A percentile compares a stretch with the other conserved stretches of the same genome.
Evolutionary conservation across 2,113 vertebrate genomes (phyloP).

Genomic region (Cranoglanis bouderius): DNA sequence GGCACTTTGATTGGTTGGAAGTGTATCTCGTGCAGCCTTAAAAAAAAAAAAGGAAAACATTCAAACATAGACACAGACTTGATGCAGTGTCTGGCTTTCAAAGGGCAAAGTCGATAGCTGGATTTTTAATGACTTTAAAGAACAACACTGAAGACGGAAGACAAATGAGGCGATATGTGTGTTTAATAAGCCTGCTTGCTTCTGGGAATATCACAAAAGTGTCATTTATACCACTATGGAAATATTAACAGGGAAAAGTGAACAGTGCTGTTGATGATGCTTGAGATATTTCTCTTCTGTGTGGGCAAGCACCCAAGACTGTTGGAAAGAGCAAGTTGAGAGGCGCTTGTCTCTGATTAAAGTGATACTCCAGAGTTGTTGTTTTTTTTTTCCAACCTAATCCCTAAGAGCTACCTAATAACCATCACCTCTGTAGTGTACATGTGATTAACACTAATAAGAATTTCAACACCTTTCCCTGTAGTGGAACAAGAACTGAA

Average conservation of each 20-base stretch:
- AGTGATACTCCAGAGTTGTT: not conserved
- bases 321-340: conserved; percentile 22
- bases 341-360: conserved; percentile 34
- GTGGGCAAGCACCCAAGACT: conserved; percentile 36
- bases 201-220: conserved; percentile 15
- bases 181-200: conserved; percentile 59
- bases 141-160: not conserved
- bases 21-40: conserved; percentile 59
- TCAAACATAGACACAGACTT: conserved; percentile 56
- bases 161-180: conserved; percentile 55
- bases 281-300: conserved; percentile 7
- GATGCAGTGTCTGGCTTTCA: conserved; percentile 66
- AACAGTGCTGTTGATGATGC: conserved; percentile 8
- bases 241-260: conserved; percentile 25
- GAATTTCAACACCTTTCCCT: not conserved
- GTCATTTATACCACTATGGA: not conserved
- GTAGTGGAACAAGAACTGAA: not conserved
- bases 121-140: conserved; percentile 60
- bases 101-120: conserved; percentile 57
- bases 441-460: not conserved
- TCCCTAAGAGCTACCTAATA: not conserved
- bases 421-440: not conserved
- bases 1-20: conserved; percentile 71
- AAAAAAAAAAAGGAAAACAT: conserved; percentile 20
- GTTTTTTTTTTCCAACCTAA: not conserved